Percentiles rank a stretch among this genome's conserved stretches.
phyloP scores from a whole-genome alignment of 2,888 invertebrate genomes.

The Heliconius sara region DNA sequence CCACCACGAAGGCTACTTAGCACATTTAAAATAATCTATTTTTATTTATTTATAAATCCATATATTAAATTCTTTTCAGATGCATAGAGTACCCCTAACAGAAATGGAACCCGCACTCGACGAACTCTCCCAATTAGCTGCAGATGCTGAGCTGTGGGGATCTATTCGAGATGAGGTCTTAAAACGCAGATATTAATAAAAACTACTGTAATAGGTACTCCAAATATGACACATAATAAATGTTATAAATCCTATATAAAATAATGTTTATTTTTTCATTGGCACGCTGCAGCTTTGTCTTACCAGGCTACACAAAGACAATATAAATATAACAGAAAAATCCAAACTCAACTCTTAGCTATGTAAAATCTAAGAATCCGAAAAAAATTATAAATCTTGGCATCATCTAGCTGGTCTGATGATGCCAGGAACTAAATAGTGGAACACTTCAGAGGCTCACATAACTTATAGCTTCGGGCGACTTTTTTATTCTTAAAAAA shows the following conservation, averaged over 20 bases:
- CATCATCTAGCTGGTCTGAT: no score
- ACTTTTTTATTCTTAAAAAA: no score
- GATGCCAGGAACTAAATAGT: no score
- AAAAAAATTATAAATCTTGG: no score
- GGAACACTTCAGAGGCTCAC: no score
- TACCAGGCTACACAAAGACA: background rate
- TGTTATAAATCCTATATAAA: background rate
- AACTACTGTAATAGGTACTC: background rate
- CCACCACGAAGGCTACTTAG: no score
- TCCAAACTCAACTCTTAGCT: no score
- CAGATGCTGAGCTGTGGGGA: background rate
- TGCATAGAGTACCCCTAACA: background rate
- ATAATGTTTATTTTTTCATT: background rate
- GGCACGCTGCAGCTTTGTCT: background rate
- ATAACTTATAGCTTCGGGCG: no score
- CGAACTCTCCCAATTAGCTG: background rate
- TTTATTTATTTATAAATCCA: background rate
- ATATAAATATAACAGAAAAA: no score
- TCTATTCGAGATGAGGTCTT: conserved; percentile 5
- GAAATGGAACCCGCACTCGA: conserved; percentile 3
- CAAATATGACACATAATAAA: background rate
- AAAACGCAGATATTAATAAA: background rate
- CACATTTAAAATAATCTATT: no score
- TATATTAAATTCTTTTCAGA: background rate
- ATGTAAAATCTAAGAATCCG: no score